Conservation (phyloP, 2,113 vertebrate genomes). For the Myrmophylax atrothorax region DNA sequence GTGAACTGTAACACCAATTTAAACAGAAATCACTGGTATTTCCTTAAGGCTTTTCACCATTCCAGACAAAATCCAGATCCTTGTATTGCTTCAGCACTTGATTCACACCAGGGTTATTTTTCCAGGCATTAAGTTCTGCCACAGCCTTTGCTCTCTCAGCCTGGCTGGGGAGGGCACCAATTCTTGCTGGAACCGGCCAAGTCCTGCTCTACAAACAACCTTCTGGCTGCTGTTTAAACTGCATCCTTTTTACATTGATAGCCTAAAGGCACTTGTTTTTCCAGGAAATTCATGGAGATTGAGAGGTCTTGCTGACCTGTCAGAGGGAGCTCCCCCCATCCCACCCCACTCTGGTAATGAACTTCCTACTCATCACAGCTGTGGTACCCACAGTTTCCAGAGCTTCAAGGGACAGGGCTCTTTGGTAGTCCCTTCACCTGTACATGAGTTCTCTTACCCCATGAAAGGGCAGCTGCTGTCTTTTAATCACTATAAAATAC, state of each 20-base stretch:
- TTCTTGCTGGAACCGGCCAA: background rate
- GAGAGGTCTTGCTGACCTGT: background rate
- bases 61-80: background rate
- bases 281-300: background rate
- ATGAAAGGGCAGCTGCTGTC: background rate
- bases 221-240: background rate
- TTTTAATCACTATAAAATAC: background rate
- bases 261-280: background rate
- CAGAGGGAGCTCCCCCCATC: background rate
- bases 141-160: background rate
- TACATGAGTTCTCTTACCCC: background rate
- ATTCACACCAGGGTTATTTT: background rate
- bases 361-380: background rate
- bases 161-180: background rate
- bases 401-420: background rate
- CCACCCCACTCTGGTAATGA: background rate
- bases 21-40: background rate
- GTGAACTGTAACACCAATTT: background rate
- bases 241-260: background rate
- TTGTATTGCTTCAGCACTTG: background rate
- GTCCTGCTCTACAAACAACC: background rate
- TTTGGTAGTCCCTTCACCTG: background rate
- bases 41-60: background rate
- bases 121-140: background rate
- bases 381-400: background rate